phyloP scores from a whole-genome alignment of 2,888 invertebrate genomes.

The Cosmia pyralina region DNA sequence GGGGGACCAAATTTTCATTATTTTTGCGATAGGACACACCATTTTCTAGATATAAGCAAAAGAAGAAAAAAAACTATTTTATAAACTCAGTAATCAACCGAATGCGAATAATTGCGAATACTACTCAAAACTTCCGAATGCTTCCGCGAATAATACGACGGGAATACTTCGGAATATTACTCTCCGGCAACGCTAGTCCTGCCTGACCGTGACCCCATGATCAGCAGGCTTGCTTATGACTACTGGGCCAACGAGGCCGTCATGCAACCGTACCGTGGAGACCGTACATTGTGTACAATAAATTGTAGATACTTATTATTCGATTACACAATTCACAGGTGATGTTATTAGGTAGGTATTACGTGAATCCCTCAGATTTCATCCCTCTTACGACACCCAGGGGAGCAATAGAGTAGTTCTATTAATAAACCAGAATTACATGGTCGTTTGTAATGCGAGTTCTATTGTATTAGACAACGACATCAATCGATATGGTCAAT shows the following conservation, averaged over 20 bases:
- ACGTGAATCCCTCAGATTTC: slow-evolving; percentile 25
- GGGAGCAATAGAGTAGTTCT: slow-evolving; percentile 30
- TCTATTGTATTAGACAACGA: background rate
- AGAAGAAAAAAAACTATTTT: too few relatives aligned
- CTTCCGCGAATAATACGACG: too few relatives aligned
- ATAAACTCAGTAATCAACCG: too few relatives aligned
- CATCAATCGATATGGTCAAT: too few relatives aligned
- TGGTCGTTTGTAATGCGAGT: background rate
- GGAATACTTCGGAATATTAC: too few relatives aligned
- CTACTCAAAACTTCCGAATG: too few relatives aligned
- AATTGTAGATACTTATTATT: background rate
- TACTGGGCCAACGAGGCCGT: background rate
- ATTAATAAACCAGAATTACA: slow-evolving; percentile 23
- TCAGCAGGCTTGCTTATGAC: background rate
- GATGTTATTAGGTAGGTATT: background rate
- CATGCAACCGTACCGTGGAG: background rate
- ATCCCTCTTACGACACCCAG: slow-evolving; percentile 20
- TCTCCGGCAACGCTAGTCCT: too few relatives aligned
- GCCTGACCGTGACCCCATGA: too few relatives aligned
- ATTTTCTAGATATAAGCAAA: too few relatives aligned
- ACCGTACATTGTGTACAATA: background rate
- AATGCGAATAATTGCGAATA: too few relatives aligned
- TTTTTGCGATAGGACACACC: too few relatives aligned
- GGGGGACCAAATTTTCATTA: too few relatives aligned
- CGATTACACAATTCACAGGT: slow-evolving; percentile 25